Evolutionary conservation across 2,797 vertebrate genomes (phyloP).

Genomic region (Oreonectes daqikongensis): DNA sequence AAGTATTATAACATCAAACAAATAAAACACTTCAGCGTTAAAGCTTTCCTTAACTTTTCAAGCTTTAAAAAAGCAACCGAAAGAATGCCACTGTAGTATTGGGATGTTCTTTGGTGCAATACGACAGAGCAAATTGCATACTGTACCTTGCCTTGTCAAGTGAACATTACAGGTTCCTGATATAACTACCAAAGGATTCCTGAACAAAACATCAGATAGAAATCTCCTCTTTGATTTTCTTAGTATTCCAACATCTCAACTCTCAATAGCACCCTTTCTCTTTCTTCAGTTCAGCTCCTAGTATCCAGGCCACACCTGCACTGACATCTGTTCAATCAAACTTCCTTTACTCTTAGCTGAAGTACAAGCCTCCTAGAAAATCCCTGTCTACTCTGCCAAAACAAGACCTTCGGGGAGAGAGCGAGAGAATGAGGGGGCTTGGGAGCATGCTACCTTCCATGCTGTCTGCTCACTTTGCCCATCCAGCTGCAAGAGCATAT

Average conservation of each 20-base stretch:
- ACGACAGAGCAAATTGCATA: background rate
- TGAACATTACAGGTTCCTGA: background rate
- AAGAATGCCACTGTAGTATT: background rate
- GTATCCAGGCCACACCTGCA: constrained; percentile 11
- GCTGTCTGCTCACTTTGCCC: constrained; percentile 37
- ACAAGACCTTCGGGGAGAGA: constrained; percentile 29
- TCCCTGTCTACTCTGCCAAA: constrained; percentile 13
- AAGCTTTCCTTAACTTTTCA: background rate
- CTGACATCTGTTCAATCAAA: constrained; percentile 34
- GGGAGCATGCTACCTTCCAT: constrained; percentile 20
- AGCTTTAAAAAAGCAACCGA: background rate
- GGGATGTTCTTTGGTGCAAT: background rate
- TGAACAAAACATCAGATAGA: background rate
- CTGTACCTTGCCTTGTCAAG: background rate
- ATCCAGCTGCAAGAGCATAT: constrained; percentile 62
- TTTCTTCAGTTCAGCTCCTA: constrained; percentile 1
- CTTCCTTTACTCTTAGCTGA: constrained; percentile 14
- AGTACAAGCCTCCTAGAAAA: constrained; percentile 1
- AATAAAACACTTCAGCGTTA: background rate
- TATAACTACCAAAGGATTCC: background rate
- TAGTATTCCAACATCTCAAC: constrained; percentile 1
- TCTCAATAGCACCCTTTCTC: background rate
- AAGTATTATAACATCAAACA: background rate
- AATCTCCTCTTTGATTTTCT: background rate
- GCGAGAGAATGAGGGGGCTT: constrained; percentile 13